Conservation (phyloP, 92 coral and sea anemone species). For the Epizoanthus ramosus region DNA sequence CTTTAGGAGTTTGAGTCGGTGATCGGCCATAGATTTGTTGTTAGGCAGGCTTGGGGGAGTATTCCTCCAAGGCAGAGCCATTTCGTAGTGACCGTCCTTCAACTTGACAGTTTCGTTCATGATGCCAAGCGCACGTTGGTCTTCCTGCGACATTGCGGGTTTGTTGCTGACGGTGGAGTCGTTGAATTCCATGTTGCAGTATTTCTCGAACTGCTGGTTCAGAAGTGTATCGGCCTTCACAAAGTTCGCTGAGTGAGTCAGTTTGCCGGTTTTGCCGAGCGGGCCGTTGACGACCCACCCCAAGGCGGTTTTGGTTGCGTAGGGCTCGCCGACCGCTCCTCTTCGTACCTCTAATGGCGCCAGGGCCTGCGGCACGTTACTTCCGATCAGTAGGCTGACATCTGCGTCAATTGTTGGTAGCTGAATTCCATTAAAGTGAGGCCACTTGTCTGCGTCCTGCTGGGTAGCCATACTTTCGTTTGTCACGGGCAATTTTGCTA, state of each 20-base stretch:
- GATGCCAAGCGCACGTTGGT: conserved; percentile 45
- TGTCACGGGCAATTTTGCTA: no score
- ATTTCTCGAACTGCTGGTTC: conserved; percentile 47
- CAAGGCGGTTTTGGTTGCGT: conserved; percentile 31
- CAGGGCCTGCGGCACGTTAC: conserved; percentile 42
- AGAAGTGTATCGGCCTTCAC: conserved; percentile 35
- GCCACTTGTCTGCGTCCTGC: no score
- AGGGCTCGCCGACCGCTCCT: conserved; percentile 38
- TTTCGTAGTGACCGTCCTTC: conserved; percentile 59
- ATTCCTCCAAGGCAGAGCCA: conserved; percentile 62
- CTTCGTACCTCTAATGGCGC: conserved; percentile 38
- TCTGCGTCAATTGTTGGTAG: conserved; percentile 34
- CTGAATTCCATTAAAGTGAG: no score
- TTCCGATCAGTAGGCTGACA: conserved; percentile 41
- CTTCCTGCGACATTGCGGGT: conserved; percentile 55
- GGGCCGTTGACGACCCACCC: conserved; percentile 50
- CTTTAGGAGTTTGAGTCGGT: conserved; percentile 45
- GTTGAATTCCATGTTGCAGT: conserved; percentile 51
- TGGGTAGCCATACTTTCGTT: no score
- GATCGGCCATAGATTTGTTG: conserved; percentile 58
- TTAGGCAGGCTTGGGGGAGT: conserved; percentile 44
- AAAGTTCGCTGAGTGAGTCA: conserved; percentile 24
- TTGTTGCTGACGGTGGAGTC: conserved; percentile 47
- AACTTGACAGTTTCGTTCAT: conserved; percentile 52
- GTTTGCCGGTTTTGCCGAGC: conserved; percentile 7